phyloP scores from a whole-genome alignment of 2,888 invertebrate species.

The Auanema freiburgensis region DNA sequence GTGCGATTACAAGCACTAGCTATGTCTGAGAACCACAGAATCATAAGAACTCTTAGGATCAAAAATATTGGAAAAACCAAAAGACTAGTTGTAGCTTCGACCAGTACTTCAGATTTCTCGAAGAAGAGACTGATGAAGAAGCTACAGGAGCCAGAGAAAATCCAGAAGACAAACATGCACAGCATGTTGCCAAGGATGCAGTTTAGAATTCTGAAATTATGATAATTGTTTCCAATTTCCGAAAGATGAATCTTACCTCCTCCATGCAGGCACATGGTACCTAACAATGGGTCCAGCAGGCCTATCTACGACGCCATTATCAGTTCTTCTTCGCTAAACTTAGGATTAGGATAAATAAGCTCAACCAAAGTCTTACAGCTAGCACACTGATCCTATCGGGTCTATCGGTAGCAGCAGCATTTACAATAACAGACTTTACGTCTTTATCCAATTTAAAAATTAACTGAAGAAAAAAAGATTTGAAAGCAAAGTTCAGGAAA shows the following conservation, averaged over 20 bases:
- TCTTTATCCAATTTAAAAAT: slow-evolving; percentile 29
- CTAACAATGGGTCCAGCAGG: slow-evolving; percentile 25
- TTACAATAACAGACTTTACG: slow-evolving; percentile 26
- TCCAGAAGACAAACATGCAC: slow-evolving; percentile 18
- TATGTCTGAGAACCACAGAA: slow-evolving; percentile 58
- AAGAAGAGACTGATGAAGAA: slow-evolving; percentile 27
- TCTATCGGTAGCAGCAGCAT: slow-evolving; percentile 7
- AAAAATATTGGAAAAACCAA: slow-evolving; percentile 40
- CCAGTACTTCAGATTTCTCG: slow-evolving; percentile 15
- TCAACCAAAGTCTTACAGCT: neutral
- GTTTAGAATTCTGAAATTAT: slow-evolving; percentile 33
- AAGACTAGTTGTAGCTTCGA: slow-evolving; percentile 11
- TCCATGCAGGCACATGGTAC: slow-evolving; percentile 26
- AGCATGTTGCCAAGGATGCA: slow-evolving; percentile 36
- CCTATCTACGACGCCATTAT: slow-evolving; percentile 8
- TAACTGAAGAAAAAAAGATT: slow-evolving; percentile 23
- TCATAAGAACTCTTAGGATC: slow-evolving; percentile 42
- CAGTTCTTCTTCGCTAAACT: slow-evolving; percentile 3
- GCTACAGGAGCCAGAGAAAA: slow-evolving; percentile 26
- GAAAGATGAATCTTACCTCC: slow-evolving; percentile 18
- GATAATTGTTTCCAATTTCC: no score
- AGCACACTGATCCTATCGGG: slow-evolving; percentile 4
- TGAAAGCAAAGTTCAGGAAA: no score
- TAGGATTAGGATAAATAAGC: neutral
- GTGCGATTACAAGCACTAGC: slow-evolving; percentile 44